Conservation (phyloP, 2,888 invertebrate species). For the Pherbina coryleti region DNA sequence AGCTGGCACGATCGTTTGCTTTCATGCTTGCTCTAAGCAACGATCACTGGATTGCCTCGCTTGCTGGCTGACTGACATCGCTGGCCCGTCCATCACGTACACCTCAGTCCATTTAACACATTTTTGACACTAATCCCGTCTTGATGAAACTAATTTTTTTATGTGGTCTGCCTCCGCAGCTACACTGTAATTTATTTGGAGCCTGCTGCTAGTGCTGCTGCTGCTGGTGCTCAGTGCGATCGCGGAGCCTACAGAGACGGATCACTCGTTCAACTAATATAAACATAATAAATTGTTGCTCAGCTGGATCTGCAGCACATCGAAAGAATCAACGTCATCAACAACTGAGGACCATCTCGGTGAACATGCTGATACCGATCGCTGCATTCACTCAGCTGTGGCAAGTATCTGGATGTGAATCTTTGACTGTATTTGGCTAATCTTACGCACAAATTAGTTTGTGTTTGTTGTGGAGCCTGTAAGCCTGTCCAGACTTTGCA, state of each 20-base stretch:
- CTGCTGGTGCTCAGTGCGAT: neutral
- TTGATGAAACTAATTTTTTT: constrained; percentile 70
- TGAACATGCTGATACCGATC: constrained; percentile 14
- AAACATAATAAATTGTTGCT: constrained; percentile 32
- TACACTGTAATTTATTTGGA: constrained; percentile 61
- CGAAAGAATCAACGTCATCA: neutral
- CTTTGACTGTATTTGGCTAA: constrained; percentile 5
- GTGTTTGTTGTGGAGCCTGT: neutral
- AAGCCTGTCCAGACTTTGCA: constrained; percentile 2
- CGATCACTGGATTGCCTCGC: neutral
- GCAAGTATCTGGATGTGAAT: constrained; percentile 2
- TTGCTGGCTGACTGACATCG: constrained; percentile 47
- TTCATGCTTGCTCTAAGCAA: constrained; percentile 5
- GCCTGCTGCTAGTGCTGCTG: constrained; percentile 13
- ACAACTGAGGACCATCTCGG: neutral
- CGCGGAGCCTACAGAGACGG: constrained; percentile 10
- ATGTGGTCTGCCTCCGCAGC: constrained; percentile 58
- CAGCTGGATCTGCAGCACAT: constrained; percentile 26
- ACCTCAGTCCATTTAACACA: constrained; percentile 71
- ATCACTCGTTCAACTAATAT: constrained; percentile 20
- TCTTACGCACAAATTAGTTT: constrained; percentile 29
- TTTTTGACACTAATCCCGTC: constrained; percentile 70
- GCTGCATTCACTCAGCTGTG: neutral
- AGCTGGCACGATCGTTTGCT: constrained; percentile 13
- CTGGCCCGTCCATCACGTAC: constrained; percentile 64